These are phyloP conservation scores for Agrochola circellaris DNA, from an alignment of 2,888 invertebrate species.

Conservation along the genomic window DNA sequence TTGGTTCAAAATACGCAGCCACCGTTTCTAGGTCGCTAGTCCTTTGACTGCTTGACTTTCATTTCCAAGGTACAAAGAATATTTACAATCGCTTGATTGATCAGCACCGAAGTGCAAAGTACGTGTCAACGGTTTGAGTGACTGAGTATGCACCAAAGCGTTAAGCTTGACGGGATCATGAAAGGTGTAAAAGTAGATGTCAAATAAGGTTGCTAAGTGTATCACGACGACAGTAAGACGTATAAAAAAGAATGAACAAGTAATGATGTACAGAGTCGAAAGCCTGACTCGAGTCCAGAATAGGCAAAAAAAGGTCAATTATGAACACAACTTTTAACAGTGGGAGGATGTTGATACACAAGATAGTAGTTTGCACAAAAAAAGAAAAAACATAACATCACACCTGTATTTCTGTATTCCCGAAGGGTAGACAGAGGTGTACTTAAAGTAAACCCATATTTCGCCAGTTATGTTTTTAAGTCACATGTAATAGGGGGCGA, in stretches of 20 bases:
- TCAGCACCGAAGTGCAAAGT: background rate
- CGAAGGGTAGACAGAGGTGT: no score
- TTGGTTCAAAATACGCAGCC: constrained; percentile 7
- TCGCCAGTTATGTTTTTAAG: no score
- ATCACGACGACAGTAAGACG: background rate
- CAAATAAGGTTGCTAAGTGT: background rate
- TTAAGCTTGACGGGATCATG: background rate
- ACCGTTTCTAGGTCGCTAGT: constrained; percentile 30
- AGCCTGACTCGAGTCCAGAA: constrained; percentile 18
- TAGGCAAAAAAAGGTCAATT: constrained; percentile 30
- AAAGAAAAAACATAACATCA: background rate
- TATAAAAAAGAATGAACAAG: background rate
- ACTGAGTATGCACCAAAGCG: background rate
- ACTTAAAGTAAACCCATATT: no score
- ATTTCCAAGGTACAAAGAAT: constrained; percentile 19
- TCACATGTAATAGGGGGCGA: no score
- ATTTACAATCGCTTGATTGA: constrained; percentile 1
- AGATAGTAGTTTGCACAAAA: constrained; percentile 13
- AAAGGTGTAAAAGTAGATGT: no score
- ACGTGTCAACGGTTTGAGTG: background rate
- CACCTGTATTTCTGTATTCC: no score
- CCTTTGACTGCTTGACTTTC: constrained; percentile 5
- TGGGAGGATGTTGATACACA: constrained; percentile 27
- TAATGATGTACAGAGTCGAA: constrained; percentile 2
- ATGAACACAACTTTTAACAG: background rate